Percentiles rank a stretch among this genome's conserved stretches.
Evolutionary conservation across 2,113 vertebrate genomes (phyloP).

Genomic region (zebrafish (Danio rerio)): GRCz12tu NC_133198.1:26582001-26582500

Average conservation of each 20-base stretch:
- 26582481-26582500: conserved; percentile 40
- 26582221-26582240: too few species aligned
- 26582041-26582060: too few species aligned
- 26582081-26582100: too few species aligned
- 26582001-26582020: too few species aligned
- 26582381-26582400: conserved; percentile 30
- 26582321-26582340: neutral
- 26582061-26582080: too few species aligned
- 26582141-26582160: too few species aligned
- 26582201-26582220: neutral
- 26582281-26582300: neutral
- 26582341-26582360: conserved; percentile 32
- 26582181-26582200: neutral
- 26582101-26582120: too few species aligned
- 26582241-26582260: too few species aligned
- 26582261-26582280: neutral
- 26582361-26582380: conserved; percentile 33
- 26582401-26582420: neutral
- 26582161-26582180: too few species aligned
- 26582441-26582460: conserved; percentile 43
- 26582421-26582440: conserved; percentile 45
- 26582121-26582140: too few species aligned
- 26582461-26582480: conserved; percentile 37
- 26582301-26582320: neutral
- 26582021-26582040: too few species aligned